Base-by-base conservation (phyloP, 2,113 vertebrate genomes). In the Bungarus multicinctus region DNA sequence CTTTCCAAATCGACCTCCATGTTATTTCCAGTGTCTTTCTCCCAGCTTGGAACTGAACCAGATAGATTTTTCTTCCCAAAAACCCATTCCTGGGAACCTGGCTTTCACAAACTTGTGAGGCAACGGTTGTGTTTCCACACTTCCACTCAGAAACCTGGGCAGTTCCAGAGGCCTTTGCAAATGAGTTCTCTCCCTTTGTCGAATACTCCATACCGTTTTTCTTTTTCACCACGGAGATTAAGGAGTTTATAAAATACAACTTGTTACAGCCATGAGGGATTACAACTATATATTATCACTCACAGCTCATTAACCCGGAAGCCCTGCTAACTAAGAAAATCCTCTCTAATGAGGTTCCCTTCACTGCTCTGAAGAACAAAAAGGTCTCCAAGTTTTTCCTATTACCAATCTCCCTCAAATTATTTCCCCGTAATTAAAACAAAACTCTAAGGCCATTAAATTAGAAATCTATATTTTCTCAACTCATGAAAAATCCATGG, bases 261-360 rank as follows among this genome's bases (percentile, higher is more conserved):
- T 97, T 97, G 97, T 97, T 97, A 96, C 93, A 95, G 96, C 96
- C 97, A 96, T 96, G 95, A 97, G 97, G 97, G 97, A 98, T 98
- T 97, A 97, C 97, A 96, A 94, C 95, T 97, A 97, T 98, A 97
- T 97, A 97, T 97, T 97, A 97, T 97, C 97, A 97, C 97, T 97
- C 97, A 97, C 97, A 98, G 97, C 97, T 98, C 97, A 98, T 98
- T 98, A 98, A 98, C 97, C 97, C 95, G 0, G 0, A 96, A 98
- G 96, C 97, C 97, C 97, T 98, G 97, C 97, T 98, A 98, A 98
- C 97, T 97, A 98, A 98, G 97, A 98, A 98, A 98, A 98, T 98
- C 97, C 97, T 96, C 93, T 97, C 96, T 98, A 98, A 98, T 98
- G 97, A 98, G 97, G 97, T 98, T 98, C 97, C 95, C 96, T 97